phyloP scores from a whole-genome alignment of 2,113 vertebrate species.

The Xiphorhynchus elegans region DNA sequence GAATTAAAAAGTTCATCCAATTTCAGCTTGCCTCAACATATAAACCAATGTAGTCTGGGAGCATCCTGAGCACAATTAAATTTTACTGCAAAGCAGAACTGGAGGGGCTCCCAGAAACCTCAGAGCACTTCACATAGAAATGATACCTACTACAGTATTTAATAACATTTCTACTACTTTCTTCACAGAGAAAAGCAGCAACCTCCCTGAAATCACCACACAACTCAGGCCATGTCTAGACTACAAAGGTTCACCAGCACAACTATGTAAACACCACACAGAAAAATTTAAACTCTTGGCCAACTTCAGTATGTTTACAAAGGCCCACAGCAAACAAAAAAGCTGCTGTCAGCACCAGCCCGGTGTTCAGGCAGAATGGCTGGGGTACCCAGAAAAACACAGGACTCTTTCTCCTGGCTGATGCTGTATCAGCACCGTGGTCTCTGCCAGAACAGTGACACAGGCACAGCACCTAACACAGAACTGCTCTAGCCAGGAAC shows the following conservation, averaged over 20 bases:
- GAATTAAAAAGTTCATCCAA: background rate
- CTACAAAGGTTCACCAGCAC: background rate
- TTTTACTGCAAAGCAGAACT: conserved; percentile 6
- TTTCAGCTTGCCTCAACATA: background rate
- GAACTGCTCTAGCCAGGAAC: background rate
- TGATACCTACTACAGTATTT: background rate
- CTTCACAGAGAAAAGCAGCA: background rate
- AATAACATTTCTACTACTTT: background rate
- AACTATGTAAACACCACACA: background rate
- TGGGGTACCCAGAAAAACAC: background rate
- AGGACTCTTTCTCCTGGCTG: background rate
- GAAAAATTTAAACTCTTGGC: background rate
- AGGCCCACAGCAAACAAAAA: background rate
- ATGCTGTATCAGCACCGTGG: background rate
- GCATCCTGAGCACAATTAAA: background rate
- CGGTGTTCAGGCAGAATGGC: background rate
- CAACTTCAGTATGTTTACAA: background rate
- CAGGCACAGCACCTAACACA: background rate
- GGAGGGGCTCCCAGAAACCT: background rate
- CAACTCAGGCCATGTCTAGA: background rate
- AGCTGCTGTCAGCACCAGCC: background rate
- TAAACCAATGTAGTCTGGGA: background rate
- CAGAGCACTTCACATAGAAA: background rate
- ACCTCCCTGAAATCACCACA: background rate
- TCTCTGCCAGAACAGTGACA: background rate